phyloP scores from a whole-genome alignment of 2,113 vertebrate species.

The Diphyllodes magnificus region DNA sequence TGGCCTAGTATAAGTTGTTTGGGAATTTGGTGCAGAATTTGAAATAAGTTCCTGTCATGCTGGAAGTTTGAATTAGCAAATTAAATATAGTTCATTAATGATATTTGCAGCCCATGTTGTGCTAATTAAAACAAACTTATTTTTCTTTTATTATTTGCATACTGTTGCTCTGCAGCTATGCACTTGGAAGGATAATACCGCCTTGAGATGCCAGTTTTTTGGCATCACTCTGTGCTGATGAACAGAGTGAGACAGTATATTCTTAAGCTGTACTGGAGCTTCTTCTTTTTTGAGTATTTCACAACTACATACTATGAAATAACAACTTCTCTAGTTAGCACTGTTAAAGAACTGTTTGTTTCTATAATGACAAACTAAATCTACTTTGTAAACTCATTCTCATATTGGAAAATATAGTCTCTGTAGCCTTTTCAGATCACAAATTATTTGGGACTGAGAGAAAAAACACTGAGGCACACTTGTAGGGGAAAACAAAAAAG shows the following conservation, averaged over 20 bases:
- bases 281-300: slow-evolving; percentile 21
- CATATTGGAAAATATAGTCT: not conserved
- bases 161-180: not conserved
- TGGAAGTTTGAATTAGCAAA: not conserved
- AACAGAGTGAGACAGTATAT: slow-evolving; percentile 16
- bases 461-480: not conserved
- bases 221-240: not conserved
- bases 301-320: slow-evolving; percentile 8
- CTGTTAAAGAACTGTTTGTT: not conserved
- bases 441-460: not conserved
- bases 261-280: not conserved
- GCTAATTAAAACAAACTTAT: not conserved
- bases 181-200: not conserved
- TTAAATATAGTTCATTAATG: not conserved
- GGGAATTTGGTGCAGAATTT: not conserved
- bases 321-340: not conserved
- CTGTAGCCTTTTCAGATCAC: not conserved
- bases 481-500: not conserved
- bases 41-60: not conserved
- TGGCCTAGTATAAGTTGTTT: not conserved
- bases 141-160: slow-evolving; percentile 14
- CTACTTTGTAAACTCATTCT: not conserved
- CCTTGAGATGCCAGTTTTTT: not conserved
- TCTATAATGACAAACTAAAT: not conserved
- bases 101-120: not conserved